Evolutionary conservation across 2,113 vertebrate genomes (phyloP).

Genomic region (Lutjanus erythropterus): DNA sequence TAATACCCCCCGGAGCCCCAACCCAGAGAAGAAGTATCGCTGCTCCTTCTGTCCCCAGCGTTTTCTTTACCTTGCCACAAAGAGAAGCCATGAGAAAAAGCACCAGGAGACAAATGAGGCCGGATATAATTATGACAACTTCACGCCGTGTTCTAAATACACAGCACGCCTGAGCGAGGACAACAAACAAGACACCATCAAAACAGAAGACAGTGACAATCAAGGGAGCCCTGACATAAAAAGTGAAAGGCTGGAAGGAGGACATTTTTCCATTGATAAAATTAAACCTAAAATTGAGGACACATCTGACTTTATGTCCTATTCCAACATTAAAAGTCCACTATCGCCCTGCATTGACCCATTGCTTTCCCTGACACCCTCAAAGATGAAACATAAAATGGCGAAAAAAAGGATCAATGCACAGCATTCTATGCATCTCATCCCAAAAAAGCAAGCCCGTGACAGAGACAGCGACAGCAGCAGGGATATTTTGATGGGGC

Average conservation of each 20-base stretch:
- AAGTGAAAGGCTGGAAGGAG: constrained; percentile 58
- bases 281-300: constrained; percentile 72
- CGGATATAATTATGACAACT: constrained; percentile 87
- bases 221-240: constrained; percentile 53
- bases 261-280: constrained; percentile 56
- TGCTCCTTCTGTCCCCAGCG: constrained; percentile 97
- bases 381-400: constrained; percentile 75
- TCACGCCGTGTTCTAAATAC: constrained; percentile 90
- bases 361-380: constrained; percentile 42
- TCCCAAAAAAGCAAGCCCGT: constrained; percentile 51
- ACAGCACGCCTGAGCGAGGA: constrained; percentile 89
- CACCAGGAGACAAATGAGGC: constrained; percentile 88
- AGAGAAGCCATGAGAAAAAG: constrained; percentile 95
- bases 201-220: constrained; percentile 76
- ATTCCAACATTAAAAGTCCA: constrained; percentile 61
- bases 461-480: constrained; percentile 52
- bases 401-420: constrained; percentile 62
- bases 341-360: constrained; percentile 56
- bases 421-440: constrained; percentile 58
- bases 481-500: constrained; percentile 50
- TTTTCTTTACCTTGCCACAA: constrained; percentile 96
- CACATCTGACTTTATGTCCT: constrained; percentile 59
- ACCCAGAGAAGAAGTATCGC: constrained; percentile 93
- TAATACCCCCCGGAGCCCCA: constrained; percentile 89
- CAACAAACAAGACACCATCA: constrained; percentile 89